Percentiles rank a stretch among this genome's conserved stretches.
These are phyloP conservation scores for Baryphthengus martii DNA, from an alignment of 2,113 vertebrate species.

Conservation along the genomic window DNA sequence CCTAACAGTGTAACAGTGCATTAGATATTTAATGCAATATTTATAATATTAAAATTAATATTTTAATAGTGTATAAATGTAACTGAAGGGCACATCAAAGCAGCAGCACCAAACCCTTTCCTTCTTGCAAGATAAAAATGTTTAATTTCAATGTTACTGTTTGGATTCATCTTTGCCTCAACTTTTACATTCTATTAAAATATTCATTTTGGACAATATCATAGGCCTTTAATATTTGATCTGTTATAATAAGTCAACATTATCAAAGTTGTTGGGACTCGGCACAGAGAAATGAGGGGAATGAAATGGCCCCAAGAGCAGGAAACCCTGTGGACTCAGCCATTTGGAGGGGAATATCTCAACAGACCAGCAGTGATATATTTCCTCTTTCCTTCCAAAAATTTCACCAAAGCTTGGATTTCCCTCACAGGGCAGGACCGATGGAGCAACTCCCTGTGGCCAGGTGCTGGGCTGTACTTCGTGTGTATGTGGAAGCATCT, in stretches of 20 bases:
- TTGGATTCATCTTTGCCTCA: neutral
- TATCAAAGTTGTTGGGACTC: neutral
- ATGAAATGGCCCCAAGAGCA: accelerated
- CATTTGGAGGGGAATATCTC: neutral
- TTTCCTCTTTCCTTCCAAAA: neutral
- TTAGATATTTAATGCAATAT: slow-evolving; percentile 3
- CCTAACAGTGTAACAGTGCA: neutral
- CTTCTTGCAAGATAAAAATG: neutral
- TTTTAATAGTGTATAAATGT: slow-evolving; percentile 36
- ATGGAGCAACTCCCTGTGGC: accelerated
- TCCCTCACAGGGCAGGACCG: accelerated
- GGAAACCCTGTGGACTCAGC: neutral
- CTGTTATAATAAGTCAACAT: neutral
- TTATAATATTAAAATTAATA: slow-evolving; percentile 62
- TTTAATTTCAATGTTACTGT: slow-evolving; percentile 3
- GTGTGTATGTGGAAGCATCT: neutral
- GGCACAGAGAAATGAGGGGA: neutral
- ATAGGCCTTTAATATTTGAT: slow-evolving; percentile 7
- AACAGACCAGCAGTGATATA: neutral
- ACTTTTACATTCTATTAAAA: slow-evolving; percentile 11
- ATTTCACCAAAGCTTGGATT: neutral
- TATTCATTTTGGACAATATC: neutral
- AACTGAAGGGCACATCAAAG: neutral
- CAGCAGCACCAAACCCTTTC: neutral
- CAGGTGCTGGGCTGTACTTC: accelerated